phyloP scores from a whole-genome alignment of 2,113 vertebrate genomes.

The Leiothrix lutea region DNA sequence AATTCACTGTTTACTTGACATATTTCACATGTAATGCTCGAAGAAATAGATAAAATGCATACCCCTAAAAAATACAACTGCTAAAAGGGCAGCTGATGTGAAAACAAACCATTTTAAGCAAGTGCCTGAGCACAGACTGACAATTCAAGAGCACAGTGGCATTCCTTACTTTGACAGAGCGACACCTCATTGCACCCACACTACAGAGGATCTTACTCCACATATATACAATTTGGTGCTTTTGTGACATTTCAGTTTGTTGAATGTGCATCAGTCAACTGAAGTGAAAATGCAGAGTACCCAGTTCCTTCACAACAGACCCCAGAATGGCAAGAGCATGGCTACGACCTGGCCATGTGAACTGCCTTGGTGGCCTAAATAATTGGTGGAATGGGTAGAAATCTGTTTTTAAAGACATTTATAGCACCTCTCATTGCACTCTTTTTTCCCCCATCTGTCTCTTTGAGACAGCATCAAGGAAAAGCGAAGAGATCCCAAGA shows the following conservation, averaged over 20 bases:
- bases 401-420: background rate
- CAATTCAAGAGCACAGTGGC: fast-evolving
- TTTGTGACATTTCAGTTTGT: background rate
- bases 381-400: background rate
- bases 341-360: fast-evolving
- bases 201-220: background rate
- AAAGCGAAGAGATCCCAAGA: background rate
- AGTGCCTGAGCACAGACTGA: background rate
- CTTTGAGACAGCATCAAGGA: background rate
- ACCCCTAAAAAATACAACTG: background rate
- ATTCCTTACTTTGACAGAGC: background rate
- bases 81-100: background rate
- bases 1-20: background rate
- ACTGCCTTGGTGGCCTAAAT: background rate
- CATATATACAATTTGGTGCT: background rate
- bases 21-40: background rate
- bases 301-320: background rate
- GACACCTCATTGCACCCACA: background rate
- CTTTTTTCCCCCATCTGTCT: background rate
- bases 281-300: background rate
- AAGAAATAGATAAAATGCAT: background rate
- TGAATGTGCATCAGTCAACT: background rate
- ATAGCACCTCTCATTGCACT: background rate
- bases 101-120: background rate
- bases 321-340: background rate